These are phyloP conservation scores for Cacoxenus indagator DNA, from an alignment of 2,888 invertebrate species.

Conservation along the genomic window DNA sequence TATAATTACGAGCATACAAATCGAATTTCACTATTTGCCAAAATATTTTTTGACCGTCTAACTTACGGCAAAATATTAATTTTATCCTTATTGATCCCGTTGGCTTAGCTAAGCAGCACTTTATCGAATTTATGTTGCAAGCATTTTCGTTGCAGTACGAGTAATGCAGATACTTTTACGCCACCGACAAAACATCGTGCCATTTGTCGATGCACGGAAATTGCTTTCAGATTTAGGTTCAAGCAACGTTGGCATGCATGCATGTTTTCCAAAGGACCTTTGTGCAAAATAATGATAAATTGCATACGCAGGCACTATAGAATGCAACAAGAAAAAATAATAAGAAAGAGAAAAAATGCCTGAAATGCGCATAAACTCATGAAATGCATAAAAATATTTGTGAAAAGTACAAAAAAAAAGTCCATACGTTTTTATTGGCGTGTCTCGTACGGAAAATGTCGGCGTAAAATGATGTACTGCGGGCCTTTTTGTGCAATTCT, in stretches of 20 bases:
- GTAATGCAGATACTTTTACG: neutral
- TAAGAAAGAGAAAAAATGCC: neutral
- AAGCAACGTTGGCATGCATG: neutral
- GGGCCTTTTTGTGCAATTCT: constrained; percentile 41
- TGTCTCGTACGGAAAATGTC: neutral
- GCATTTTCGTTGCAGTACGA: neutral
- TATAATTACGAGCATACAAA: constrained; percentile 45
- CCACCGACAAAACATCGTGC: neutral
- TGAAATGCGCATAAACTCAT: constrained; percentile 1
- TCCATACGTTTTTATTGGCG: neutral
- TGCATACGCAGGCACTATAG: neutral
- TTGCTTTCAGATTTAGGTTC: neutral
- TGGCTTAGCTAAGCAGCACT: neutral
- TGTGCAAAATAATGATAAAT: neutral
- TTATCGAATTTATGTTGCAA: neutral
- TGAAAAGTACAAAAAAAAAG: too few species aligned
- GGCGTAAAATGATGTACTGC: neutral
- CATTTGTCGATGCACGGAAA: neutral
- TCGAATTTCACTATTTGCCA: constrained; percentile 33
- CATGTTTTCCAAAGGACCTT: neutral
- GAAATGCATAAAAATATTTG: neutral
- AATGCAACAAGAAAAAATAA: neutral
- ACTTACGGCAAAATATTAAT: constrained; percentile 40
- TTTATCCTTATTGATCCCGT: constrained; percentile 58
- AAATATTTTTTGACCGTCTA: constrained; percentile 13